These are phyloP conservation scores for Watsonalla binaria DNA, from an alignment of 2,888 invertebrate genomes.

Conservation along the genomic window DNA sequence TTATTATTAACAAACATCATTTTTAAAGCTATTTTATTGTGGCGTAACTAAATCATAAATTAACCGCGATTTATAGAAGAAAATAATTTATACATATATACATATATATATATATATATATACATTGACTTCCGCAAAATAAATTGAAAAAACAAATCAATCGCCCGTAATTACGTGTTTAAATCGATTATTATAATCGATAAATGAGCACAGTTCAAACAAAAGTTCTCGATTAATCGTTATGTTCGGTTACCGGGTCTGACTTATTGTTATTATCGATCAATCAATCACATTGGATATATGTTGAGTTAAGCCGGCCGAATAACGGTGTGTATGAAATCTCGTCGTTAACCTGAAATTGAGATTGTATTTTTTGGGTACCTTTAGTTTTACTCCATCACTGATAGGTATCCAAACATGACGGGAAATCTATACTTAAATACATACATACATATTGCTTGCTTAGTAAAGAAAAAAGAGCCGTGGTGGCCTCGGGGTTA, in stretches of 20 bases:
- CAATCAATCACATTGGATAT: constrained; percentile 25
- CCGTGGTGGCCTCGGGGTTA: too few species aligned
- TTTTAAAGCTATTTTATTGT: too few species aligned
- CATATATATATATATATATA: not conserved
- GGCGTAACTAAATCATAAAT: too few species aligned
- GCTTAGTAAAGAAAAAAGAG: too few species aligned
- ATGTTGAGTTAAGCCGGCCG: constrained; percentile 16
- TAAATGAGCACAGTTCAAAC: constrained; percentile 8
- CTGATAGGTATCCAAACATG: too few species aligned
- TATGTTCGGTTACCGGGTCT: constrained; percentile 1
- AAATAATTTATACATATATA: too few species aligned
- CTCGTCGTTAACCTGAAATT: constrained; percentile 27
- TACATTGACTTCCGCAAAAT: not conserved
- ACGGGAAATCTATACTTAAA: too few species aligned
- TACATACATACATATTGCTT: too few species aligned
- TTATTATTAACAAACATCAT: too few species aligned
- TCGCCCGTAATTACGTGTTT: not conserved
- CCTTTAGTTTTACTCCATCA: not conserved
- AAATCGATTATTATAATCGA: not conserved
- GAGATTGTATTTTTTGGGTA: not conserved
- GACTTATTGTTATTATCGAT: constrained; percentile 18
- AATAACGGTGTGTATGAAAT: constrained; percentile 24
- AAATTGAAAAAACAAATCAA: constrained; percentile 1
- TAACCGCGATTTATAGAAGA: not conserved
- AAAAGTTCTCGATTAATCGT: not conserved